Base-by-base conservation (phyloP, 2,797 vertebrate species). In the Peromyscus melanophrys region DNA sequence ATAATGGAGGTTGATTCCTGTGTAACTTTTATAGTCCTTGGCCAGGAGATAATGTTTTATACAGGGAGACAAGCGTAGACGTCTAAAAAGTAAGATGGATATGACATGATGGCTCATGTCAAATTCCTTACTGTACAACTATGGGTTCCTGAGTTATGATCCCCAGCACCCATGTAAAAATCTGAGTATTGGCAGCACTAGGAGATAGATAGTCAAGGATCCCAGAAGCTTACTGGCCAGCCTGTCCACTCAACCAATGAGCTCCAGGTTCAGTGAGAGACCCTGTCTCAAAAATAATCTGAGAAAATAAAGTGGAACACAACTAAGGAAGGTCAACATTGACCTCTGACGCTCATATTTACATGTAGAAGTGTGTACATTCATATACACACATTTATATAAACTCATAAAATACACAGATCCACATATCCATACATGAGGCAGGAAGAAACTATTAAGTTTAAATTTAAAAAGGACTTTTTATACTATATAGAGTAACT, bases 391-490 rank as follows among this genome's bases (percentile, higher is more conserved):
- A 77, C 13, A 77, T 13, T 8, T 13, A 49, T 43, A 63, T 14
- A 83, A 61, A 63, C 2, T 83, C 8, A 63, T 83, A 83, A 27
- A 29, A 31, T 19, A 83, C 1, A 43, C 4, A 61, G 1, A 61
- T 27, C 14, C 14, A 82, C 4, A 83, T 46, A 63, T 21, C 25
- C 9, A 46, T 31, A 40, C 59, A 43, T 31, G 59, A 43, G 43
- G 27, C 23, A 73, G 80, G 77, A 85, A 40, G 46, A 90, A 90
- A 49, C 9, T 11, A 90, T 55, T 52, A 92, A 73, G 88, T 67
- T 49, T 96, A 78, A 92, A 84, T 57, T 95, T 87, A 57, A 90
- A 95, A 90, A 76, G 29, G 10, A 92, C 2, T 84, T 93, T 89
- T 65, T 89, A 29, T 83, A 59, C 19, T 61, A 37, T 40, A 34